Conservation (phyloP, 2,888 invertebrate genomes). For the Epirrhoe alternata region DNA sequence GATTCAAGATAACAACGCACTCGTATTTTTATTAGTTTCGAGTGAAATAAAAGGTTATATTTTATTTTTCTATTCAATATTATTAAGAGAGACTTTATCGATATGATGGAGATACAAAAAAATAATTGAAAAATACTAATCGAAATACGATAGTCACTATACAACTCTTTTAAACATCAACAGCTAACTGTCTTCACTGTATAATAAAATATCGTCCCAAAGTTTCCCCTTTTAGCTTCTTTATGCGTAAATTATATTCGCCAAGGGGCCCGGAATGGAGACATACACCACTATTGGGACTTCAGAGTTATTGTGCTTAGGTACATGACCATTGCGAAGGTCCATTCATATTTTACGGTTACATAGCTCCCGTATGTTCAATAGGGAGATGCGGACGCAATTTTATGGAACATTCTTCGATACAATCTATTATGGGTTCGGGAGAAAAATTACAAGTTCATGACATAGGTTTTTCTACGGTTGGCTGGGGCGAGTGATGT, state of each 20-base stretch:
- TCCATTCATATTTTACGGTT: conserved; percentile 76
- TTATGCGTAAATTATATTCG: conserved; percentile 81
- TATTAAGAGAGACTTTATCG: background rate
- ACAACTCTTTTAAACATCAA: conserved; percentile 56
- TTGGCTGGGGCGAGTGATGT: conserved; percentile 39
- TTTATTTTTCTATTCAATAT: background rate
- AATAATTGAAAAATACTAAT: background rate
- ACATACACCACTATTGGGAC: conserved; percentile 78
- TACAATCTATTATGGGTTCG: conserved; percentile 60
- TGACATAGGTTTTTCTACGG: conserved; percentile 59
- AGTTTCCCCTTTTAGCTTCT: conserved; percentile 76
- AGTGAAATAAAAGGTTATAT: background rate
- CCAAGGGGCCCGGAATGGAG: conserved; percentile 78
- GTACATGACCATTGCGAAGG: conserved; percentile 62
- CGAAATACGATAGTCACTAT: conserved; percentile 8
- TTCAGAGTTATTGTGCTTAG: conserved; percentile 68
- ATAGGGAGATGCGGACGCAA: conserved; percentile 53
- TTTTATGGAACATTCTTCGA: conserved; percentile 55
- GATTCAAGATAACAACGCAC: background rate
- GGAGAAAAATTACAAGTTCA: conserved; percentile 64
- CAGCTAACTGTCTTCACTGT: conserved; percentile 58
- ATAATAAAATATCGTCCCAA: conserved; percentile 68
- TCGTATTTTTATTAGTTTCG: background rate
- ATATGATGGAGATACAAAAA: background rate
- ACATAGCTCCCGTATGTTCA: conserved; percentile 58